These are phyloP conservation scores for Amiota mariae DNA, from an alignment of 2,888 invertebrate species.

Conservation along the genomic window DNA sequence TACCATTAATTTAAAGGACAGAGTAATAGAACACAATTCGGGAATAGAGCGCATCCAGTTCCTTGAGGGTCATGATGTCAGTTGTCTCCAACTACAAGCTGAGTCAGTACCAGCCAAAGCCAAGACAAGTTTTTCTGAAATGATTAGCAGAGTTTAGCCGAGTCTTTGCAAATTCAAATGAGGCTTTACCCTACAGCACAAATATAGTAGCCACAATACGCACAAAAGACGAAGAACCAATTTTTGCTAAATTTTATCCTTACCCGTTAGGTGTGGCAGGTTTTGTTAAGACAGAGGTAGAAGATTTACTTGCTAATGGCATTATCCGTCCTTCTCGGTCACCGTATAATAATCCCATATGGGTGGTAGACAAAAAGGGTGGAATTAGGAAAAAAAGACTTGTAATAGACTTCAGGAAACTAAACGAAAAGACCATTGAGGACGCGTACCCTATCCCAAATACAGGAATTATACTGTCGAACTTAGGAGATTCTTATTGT, in stretches of 20 bases:
- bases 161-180: too few species aligned
- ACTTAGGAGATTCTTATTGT: too few species aligned
- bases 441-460: too few species aligned
- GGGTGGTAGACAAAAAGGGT: conserved; percentile 1
- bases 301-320: neutral
- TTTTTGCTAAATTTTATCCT: neutral
- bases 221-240: neutral
- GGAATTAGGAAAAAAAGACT: too few species aligned
- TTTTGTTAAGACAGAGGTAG: neutral
- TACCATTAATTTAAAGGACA: conserved; percentile 31
- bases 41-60: conserved; percentile 23
- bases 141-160: too few species aligned
- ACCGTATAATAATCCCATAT: neutral
- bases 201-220: neutral
- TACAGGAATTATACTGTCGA: too few species aligned
- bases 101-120: too few species aligned
- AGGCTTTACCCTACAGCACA: neutral
- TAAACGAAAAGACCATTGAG: conserved; percentile 14
- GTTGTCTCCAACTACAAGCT: too few species aligned
- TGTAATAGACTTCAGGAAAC: neutral
- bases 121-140: too few species aligned
- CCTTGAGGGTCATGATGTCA: too few species aligned
- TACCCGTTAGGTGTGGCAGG: neutral
- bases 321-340: neutral
- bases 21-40: conserved; percentile 29